Conservation (phyloP, 2,113 vertebrate genomes). For the Actenoides hombroni region DNA sequence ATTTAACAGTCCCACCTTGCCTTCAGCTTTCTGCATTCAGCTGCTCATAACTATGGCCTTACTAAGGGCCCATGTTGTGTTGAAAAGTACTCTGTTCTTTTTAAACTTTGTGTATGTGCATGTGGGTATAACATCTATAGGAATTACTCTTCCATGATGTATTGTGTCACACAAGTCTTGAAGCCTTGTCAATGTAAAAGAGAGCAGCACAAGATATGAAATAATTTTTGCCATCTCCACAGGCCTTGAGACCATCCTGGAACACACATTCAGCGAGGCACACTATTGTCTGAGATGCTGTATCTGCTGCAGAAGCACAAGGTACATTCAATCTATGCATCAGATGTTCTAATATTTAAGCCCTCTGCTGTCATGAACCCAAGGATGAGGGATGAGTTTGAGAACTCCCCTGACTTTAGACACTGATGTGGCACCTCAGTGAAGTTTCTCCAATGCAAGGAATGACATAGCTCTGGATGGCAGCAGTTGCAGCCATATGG, state of each 20-base stretch:
- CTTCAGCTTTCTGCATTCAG: background rate
- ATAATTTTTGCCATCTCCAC: background rate
- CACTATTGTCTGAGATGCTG: background rate
- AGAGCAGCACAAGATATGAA: background rate
- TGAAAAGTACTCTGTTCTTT: slow-evolving; percentile 6
- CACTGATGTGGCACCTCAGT: background rate
- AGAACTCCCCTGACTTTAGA: background rate
- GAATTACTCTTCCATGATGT: background rate
- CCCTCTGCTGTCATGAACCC: background rate
- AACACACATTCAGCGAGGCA: background rate
- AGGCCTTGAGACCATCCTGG: background rate
- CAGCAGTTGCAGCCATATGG: background rate
- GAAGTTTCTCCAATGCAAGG: background rate
- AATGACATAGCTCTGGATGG: background rate
- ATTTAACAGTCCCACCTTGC: slow-evolving; percentile 30
- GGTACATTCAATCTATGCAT: background rate
- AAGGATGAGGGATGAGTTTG: background rate
- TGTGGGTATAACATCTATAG: accelerated
- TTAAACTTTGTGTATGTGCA: background rate
- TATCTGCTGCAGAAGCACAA: background rate
- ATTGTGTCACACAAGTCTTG: background rate
- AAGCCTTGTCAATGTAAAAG: background rate
- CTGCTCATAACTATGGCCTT: slow-evolving; percentile 23
- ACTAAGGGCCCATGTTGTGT: background rate
- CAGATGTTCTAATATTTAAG: background rate